phyloP scores from a whole-genome alignment of 2,113 vertebrate genomes.

The Thermophis baileyi region DNA sequence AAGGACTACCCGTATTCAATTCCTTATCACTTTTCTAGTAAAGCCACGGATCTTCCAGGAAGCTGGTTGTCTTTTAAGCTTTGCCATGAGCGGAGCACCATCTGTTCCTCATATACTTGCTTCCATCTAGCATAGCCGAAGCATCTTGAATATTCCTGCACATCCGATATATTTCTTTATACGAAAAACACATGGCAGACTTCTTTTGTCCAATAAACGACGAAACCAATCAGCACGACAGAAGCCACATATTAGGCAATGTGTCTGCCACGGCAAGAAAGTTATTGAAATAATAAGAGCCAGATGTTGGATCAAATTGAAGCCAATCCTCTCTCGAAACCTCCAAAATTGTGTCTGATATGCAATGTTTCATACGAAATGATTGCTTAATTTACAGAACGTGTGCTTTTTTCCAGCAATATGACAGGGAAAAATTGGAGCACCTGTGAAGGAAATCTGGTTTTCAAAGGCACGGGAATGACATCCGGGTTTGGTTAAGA shows the following conservation, averaged over 20 bases:
- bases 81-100: slow-evolving; percentile 22
- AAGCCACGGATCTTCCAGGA: background rate
- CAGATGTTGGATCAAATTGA: slow-evolving; percentile 62
- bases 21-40: background rate
- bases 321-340: slow-evolving; percentile 49
- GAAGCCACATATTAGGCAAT: slow-evolving; percentile 55
- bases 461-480: slow-evolving; percentile 43
- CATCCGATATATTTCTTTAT: background rate
- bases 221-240: slow-evolving; percentile 57
- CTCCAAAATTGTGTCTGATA: slow-evolving; percentile 50
- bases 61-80: background rate
- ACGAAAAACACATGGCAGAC: background rate
- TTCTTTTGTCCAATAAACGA: slow-evolving; percentile 44
- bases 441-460: slow-evolving; percentile 61
- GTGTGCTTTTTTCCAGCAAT: slow-evolving; percentile 36
- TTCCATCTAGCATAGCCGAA: background rate
- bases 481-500: slow-evolving; percentile 51
- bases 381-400: slow-evolving; percentile 52
- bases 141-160: slow-evolving; percentile 16
- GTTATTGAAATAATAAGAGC: slow-evolving; percentile 62
- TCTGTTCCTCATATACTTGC: background rate
- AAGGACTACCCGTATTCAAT: background rate
- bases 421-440: slow-evolving; percentile 35
- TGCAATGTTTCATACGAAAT: slow-evolving; percentile 43
- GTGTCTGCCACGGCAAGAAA: slow-evolving; percentile 52